phyloP scores from a whole-genome alignment of 2,888 invertebrate species.

The Heliconius erato region DNA sequence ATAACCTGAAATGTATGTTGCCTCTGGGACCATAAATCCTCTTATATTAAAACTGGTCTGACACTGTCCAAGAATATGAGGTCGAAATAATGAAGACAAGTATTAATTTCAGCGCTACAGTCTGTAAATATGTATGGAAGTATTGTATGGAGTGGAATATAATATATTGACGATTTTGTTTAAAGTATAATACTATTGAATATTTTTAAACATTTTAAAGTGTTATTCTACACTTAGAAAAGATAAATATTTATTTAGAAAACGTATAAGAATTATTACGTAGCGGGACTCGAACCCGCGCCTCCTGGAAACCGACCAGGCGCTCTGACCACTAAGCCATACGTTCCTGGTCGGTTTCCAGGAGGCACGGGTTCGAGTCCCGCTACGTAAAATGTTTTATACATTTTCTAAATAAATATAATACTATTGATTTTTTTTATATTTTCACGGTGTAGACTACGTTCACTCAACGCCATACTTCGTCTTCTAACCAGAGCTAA shows the following conservation, averaged over 20 bases:
- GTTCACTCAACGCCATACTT: no score
- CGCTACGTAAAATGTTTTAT: no score
- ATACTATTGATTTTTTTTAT: background rate
- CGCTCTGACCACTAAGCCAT: no score
- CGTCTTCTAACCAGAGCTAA: no score
- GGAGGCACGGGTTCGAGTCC: no score
- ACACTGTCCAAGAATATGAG: conserved; percentile 64
- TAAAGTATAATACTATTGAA: background rate
- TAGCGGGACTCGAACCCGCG: no score
- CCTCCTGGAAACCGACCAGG: no score
- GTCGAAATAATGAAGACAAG: conserved; percentile 67
- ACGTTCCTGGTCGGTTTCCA: no score
- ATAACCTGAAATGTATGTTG: conserved; percentile 75
- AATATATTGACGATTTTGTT: background rate
- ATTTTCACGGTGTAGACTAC: background rate
- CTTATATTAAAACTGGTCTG: conserved; percentile 78
- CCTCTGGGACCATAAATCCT: conserved; percentile 78
- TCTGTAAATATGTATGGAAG: background rate
- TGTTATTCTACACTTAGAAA: no score
- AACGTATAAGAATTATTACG: no score
- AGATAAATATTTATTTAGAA: no score
- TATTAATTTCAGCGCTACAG: conserved; percentile 16
- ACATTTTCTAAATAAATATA: background rate
- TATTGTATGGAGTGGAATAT: background rate
- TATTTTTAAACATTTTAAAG: no score